These are phyloP conservation scores for Epizoanthus stellaris DNA, from an alignment of 92 coral and sea anemone genomes.

Conservation along the genomic window DNA sequence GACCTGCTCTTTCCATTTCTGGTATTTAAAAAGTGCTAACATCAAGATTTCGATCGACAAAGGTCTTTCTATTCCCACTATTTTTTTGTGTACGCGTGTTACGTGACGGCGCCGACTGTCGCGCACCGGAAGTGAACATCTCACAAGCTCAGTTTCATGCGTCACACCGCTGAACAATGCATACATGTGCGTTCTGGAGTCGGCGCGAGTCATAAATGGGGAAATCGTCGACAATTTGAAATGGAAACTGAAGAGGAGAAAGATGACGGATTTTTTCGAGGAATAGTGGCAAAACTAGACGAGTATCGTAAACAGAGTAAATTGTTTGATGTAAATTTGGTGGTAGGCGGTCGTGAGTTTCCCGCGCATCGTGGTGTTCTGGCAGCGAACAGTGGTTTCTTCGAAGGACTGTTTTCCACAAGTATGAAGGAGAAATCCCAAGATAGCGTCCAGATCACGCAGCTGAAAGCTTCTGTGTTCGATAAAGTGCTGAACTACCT, in stretches of 20 bases:
- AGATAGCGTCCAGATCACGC: slow-evolving; percentile 14
- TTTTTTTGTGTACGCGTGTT: too few relatives aligned
- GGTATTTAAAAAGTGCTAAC: too few relatives aligned
- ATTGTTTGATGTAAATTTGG: slow-evolving; percentile 19
- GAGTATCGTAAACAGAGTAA: slow-evolving; percentile 29
- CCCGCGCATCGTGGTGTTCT: slow-evolving; percentile 36
- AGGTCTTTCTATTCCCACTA: too few relatives aligned
- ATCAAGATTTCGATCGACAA: too few relatives aligned
- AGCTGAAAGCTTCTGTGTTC: slow-evolving; percentile 20
- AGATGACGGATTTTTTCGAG: slow-evolving; percentile 1
- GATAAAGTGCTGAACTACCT: slow-evolving; percentile 28
- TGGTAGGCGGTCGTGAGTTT: slow-evolving; percentile 15
- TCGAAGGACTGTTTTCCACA: slow-evolving; percentile 36
- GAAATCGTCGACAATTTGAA: too few relatives aligned
- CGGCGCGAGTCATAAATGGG: too few relatives aligned
- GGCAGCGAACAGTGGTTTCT: slow-evolving; percentile 41
- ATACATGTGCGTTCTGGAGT: too few relatives aligned
- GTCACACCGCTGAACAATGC: too few relatives aligned
- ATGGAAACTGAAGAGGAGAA: neutral
- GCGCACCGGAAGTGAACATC: too few relatives aligned
- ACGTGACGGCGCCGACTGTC: too few relatives aligned
- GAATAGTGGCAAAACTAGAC: slow-evolving; percentile 14
- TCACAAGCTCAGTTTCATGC: too few relatives aligned
- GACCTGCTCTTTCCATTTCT: too few relatives aligned
- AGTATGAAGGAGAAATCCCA: slow-evolving; percentile 4